Conservation (phyloP, 2,888 invertebrate species). For the Ormyrus rosae region DNA sequence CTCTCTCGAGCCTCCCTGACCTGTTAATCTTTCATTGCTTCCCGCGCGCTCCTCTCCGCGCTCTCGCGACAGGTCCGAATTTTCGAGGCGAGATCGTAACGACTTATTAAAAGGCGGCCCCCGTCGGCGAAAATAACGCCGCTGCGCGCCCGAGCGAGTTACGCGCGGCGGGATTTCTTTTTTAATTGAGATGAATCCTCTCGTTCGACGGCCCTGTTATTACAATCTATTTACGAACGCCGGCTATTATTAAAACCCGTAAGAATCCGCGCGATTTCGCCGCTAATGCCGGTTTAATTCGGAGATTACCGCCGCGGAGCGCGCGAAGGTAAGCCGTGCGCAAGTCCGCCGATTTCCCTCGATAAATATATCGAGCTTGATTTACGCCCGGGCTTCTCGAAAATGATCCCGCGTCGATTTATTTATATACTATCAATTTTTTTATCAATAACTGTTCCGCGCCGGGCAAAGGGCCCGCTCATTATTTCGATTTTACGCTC, state of each 20-base stretch:
- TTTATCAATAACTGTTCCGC: too few relatives aligned
- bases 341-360: too few relatives aligned
- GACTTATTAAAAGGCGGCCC: conserved; percentile 41
- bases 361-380: too few relatives aligned
- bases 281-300: background rate
- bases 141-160: background rate
- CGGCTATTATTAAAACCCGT: conserved; percentile 14
- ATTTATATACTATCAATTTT: too few relatives aligned
- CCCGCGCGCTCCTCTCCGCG: background rate
- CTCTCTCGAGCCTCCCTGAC: background rate
- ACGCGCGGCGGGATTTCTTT: conserved; percentile 22
- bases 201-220: background rate
- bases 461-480: too few relatives aligned
- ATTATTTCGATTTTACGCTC: too few relatives aligned
- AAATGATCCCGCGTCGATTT: too few relatives aligned
- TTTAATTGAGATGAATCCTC: conserved; percentile 35
- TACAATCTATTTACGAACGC: background rate
- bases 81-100: conserved; percentile 28
- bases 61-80: conserved; percentile 22
- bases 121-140: conserved; percentile 2
- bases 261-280: background rate
- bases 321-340: too few relatives aligned
- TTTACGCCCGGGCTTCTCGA: too few relatives aligned
- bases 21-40: conserved; percentile 50
- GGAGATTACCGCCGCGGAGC: background rate